Conservation (phyloP, 2,113 vertebrate species). For the Ameiurus melas region DNA sequence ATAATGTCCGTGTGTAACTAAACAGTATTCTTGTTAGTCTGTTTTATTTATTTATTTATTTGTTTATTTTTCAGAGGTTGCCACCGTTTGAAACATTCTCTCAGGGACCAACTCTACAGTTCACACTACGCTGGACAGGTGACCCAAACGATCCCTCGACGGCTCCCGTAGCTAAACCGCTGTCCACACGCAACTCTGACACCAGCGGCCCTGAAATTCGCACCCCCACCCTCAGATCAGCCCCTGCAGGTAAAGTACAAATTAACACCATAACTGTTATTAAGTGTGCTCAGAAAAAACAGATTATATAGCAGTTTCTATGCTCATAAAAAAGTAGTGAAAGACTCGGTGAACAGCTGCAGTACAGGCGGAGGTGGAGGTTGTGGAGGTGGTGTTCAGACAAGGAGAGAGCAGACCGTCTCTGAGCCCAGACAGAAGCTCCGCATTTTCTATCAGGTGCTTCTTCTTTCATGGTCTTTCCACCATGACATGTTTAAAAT, state of each 20-base stretch:
- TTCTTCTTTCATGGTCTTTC: slow-evolving; percentile 12
- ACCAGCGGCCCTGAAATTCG: slow-evolving; percentile 87
- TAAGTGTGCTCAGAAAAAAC: not conserved
- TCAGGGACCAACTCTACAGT: slow-evolving; percentile 99
- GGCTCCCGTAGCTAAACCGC: slow-evolving; percentile 91
- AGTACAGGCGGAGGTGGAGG: not conserved
- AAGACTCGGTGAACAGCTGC: slow-evolving; percentile 85
- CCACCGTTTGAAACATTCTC: slow-evolving; percentile 99
- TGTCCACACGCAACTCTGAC: slow-evolving; percentile 94
- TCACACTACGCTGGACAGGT: slow-evolving; percentile 94
- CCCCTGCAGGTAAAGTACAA: slow-evolving; percentile 82
- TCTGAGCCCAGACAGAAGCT: slow-evolving; percentile 93
- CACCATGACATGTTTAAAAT: not conserved
- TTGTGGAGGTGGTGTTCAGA: slow-evolving; percentile 68
- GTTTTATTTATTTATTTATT: not conserved
- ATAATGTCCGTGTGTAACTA: not conserved
- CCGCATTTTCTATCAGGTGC: slow-evolving; percentile 98
- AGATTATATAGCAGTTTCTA: slow-evolving; percentile 32
- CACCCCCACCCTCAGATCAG: slow-evolving; percentile 84
- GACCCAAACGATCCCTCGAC: slow-evolving; percentile 90
- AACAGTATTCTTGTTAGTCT: too few species aligned
- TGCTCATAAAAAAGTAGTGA: slow-evolving; percentile 77
- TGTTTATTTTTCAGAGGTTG: slow-evolving; percentile 76
- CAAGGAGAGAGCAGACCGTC: slow-evolving; percentile 87
- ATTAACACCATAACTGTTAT: not conserved